Evolutionary conservation across 2,113 vertebrate genomes (phyloP).

Genomic region (Rhabdornis inornatus): DNA sequence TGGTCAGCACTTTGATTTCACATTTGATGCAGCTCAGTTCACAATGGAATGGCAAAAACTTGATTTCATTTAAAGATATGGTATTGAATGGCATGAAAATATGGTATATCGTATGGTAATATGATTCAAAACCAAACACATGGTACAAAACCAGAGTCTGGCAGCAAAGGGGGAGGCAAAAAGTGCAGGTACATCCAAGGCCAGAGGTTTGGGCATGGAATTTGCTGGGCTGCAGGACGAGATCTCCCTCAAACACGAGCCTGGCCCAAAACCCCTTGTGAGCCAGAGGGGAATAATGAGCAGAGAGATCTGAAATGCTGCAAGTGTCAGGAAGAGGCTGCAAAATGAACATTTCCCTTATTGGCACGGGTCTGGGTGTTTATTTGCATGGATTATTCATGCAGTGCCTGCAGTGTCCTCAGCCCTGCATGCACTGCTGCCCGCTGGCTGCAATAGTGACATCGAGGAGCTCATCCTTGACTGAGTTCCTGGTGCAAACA

Average conservation of each 20-base stretch:
- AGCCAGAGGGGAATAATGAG: not conserved
- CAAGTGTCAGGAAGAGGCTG: not conserved
- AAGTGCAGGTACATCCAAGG: not conserved
- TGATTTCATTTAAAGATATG: fast-evolving
- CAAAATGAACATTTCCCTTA: too few species aligned
- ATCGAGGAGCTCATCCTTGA: not conserved
- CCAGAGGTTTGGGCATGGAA: fast-evolving
- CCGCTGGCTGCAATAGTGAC: not conserved
- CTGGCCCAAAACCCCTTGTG: fast-evolving
- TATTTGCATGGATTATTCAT: not conserved
- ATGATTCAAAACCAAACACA: fast-evolving
- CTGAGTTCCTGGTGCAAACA: not conserved
- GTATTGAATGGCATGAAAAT: too few species aligned
- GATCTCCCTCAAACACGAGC: not conserved
- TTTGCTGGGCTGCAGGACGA: not conserved
- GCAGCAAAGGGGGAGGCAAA: not conserved
- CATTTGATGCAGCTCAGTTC: fast-evolving
- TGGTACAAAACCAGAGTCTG: not conserved
- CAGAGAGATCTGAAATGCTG: not conserved
- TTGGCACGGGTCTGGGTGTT: fast-evolving
- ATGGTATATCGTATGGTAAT: too few species aligned
- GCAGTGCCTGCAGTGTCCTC: too few species aligned
- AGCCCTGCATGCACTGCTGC: not conserved
- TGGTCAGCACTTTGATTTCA: not conserved
- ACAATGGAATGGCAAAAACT: not conserved